Base-by-base conservation (phyloP, 1,140 invertebrate species). In the Polypedilum pembai region DNA sequence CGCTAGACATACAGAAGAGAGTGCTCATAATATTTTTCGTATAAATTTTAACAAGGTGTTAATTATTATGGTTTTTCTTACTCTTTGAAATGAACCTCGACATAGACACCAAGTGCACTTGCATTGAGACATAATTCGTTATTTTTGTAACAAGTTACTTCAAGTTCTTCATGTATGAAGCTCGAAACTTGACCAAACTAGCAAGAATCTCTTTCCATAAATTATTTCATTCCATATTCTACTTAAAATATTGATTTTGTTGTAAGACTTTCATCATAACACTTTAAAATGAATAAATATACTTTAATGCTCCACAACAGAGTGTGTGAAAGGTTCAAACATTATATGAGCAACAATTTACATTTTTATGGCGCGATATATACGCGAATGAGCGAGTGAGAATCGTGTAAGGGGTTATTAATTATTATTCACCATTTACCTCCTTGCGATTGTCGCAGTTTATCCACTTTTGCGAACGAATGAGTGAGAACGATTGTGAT, bases 171-270 rank as follows among this genome's bases (percentile, higher is more conserved):
- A 56, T 4, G 41, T 10, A 56, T 12, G 41, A 56, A 56, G 45
- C 4, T n/a, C 12, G 15, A 56, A n/a, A 56, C 3, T 12, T 3
- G 12, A 56, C 12, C 45, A 56, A n/a, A n/a, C 45, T 12, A 15
- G 10, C n/a, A n/a, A 56, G 45, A n/a, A 56, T 56, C 12, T 56
- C n/a, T 45, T 56, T 56, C 15, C 45, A 56, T 56, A 56, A 56
- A 56, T 56, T 56, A 56, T 56, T 12, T 56, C n/a, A 56, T 56
- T 56, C 45, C 12, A 33, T 33, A 33, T 33, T 33, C n/a, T 56
- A 56, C 45, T 56, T n/a, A 56, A 56, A 56, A 56, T 56, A 56
- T 56, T 56, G 45, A 56, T 56, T 56, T 56, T 56, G 45, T n/a
- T 56, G 45, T 56, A 56, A 56, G 8, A 56, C 45, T 56, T 56